Evolutionary conservation across 2,113 vertebrate species (phyloP).

Genomic region (Lasiurus borealis): DNA sequence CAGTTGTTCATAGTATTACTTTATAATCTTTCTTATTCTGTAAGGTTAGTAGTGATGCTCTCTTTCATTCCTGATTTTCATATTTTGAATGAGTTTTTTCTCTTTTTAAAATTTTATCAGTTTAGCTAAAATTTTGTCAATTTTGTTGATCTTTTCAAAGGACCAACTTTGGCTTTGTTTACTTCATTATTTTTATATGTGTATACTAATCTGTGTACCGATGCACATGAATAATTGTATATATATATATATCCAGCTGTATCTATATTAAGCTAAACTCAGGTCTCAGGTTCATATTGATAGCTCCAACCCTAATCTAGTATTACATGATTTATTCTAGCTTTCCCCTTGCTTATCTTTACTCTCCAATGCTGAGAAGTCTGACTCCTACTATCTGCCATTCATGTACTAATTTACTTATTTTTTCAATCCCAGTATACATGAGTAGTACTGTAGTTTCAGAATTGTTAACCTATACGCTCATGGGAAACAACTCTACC

Average conservation of each 20-base stretch:
- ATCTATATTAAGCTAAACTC: not conserved
- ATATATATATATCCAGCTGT: not conserved
- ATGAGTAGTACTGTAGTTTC: not conserved
- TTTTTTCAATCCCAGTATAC: not conserved
- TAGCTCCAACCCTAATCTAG: not conserved
- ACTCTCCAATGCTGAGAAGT: not conserved
- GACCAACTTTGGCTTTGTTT: not conserved
- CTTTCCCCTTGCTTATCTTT: not conserved
- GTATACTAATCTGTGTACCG: not conserved
- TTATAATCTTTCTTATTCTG: not conserved
- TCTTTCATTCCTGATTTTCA: not conserved
- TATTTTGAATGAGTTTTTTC: not conserved
- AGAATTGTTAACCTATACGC: not conserved
- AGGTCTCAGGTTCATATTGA: not conserved
- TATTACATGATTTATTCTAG: not conserved
- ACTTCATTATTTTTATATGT: not conserved
- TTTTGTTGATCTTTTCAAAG: not conserved
- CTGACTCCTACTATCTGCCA: not conserved
- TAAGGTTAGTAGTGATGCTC: constrained; percentile 5
- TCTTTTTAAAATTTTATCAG: not conserved
- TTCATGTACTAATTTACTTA: not conserved
- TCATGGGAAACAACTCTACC: not conserved
- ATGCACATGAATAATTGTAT: not conserved
- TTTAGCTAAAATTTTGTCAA: not conserved
- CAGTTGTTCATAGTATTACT: not conserved